Evolutionary conservation across 1,140 invertebrate species (phyloP), one percentile per base, ranked within the genome.

Genomic region (Eumaeus atala): DNA sequence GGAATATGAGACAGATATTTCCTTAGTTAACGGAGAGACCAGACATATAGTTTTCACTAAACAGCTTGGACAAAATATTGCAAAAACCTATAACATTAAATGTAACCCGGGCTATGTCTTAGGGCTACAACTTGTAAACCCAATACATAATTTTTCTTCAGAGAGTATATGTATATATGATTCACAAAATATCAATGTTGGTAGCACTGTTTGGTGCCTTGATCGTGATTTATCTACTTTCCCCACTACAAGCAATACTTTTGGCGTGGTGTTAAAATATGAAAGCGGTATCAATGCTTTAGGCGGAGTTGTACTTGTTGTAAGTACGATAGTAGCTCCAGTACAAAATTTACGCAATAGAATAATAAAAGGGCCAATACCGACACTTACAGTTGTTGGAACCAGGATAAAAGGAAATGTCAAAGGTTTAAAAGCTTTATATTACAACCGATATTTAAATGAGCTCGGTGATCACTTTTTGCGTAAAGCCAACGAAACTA

Each of bases 391-490:
- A 51, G 82, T 96, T 9, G 78, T 84, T 0, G 93, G 93, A 42
- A 91, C 92, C 0, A 92, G 91, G 80, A 94, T 98, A 16, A 92
- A 92, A 69, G 90, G 92, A 50, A 98, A 98, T 71, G 89, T 91
- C 0, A 89, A 92, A 68, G 97, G 97, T 9, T 88, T 98, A 18
- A 91, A 93, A 16, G 93, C 93, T 0, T 92, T 93, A 2, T 97
- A 96, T 77, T 99, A 98, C 74, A 98, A 98, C 83, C 90, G 94
- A 16, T 95, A 95, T 72, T 83, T 95, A 18, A 93, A 95, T 72
- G 94, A 96, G 77, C 78, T 92, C 42, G 95, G 94, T 0, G 94
- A 97, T 75, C 92, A 95, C 68, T 96, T 94, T 68, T 84, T 97
- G 54, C 87, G 96, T 18, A 95, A 96, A 81, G 91, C 94, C 0